Conservation (phyloP, 2,797 vertebrate species). For the Clarias laeviceps region DNA sequence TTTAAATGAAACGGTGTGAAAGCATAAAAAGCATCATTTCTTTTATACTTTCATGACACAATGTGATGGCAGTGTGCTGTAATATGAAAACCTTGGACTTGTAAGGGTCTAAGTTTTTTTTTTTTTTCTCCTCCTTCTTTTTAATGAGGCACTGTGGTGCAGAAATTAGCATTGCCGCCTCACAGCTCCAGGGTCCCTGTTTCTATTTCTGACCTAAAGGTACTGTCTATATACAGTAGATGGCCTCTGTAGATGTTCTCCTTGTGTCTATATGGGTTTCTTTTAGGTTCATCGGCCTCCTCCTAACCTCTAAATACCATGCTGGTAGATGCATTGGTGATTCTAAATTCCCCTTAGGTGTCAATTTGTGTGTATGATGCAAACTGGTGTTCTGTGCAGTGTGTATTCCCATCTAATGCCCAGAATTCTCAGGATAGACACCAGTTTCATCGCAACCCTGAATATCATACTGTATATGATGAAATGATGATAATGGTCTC, state of each 20-base stretch:
- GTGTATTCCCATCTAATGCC: not conserved
- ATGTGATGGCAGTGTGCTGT: not conserved
- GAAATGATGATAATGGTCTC: too few species aligned
- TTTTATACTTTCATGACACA: slow-evolving; percentile 8
- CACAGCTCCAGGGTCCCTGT: not conserved
- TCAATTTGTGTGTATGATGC: not conserved
- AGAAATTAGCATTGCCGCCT: not conserved
- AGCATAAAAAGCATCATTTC: slow-evolving; percentile 27
- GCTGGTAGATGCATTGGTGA: not conserved
- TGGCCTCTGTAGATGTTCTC: not conserved
- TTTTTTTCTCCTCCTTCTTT: not conserved
- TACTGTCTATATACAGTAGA: not conserved
- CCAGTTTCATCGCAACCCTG: not conserved
- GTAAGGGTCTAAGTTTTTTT: not conserved
- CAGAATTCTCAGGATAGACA: not conserved
- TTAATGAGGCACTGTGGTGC: not conserved
- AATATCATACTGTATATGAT: too few species aligned
- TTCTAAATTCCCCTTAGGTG: not conserved
- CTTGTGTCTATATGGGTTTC: not conserved
- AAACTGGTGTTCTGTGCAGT: not conserved
- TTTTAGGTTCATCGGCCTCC: not conserved
- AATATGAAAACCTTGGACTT: not conserved
- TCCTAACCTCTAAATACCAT: not conserved
- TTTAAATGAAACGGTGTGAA: not conserved
- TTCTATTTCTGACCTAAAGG: not conserved